These are phyloP conservation scores for Anoplopoma fimbria DNA, from an alignment of 2,113 vertebrate species.

Conservation along the genomic window DNA sequence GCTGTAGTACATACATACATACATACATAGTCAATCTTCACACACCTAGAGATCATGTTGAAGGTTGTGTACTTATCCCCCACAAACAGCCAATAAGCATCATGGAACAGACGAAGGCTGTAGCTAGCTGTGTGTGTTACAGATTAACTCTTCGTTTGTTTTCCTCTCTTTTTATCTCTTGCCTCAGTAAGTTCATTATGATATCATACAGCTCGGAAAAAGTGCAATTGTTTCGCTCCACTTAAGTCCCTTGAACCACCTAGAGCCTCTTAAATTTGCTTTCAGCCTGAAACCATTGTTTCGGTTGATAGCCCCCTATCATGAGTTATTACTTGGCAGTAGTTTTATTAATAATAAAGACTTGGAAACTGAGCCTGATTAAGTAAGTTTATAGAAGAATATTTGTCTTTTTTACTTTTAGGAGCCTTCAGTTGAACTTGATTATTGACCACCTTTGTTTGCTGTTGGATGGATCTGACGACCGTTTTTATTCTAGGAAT, in stretches of 20 bases:
- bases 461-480: not conserved
- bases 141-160: not conserved
- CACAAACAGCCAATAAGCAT: not conserved
- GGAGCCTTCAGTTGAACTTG: not conserved
- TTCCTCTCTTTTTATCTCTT: slow-evolving; percentile 11
- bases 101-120: not conserved
- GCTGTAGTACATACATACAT: not conserved
- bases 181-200: not conserved
- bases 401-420: slow-evolving; percentile 5
- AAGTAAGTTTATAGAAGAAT: slow-evolving; percentile 36
- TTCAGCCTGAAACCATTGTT: not conserved
- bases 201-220: not conserved
- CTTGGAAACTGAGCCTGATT: slow-evolving; percentile 33
- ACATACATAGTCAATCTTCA: not conserved
- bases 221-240: not conserved
- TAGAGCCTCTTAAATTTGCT: too few relatives aligned
- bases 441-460: not conserved
- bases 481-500: not conserved
- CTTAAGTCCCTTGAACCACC: slow-evolving; percentile 3
- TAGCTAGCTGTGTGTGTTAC: slow-evolving; percentile 5
- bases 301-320: not conserved
- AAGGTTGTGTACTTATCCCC: not conserved
- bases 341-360: not conserved
- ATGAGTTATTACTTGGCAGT: not conserved
- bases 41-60: not conserved